These are phyloP conservation scores for Tilapia sparmanii DNA, from an alignment of 2,113 vertebrate genomes.

Conservation along the genomic window DNA sequence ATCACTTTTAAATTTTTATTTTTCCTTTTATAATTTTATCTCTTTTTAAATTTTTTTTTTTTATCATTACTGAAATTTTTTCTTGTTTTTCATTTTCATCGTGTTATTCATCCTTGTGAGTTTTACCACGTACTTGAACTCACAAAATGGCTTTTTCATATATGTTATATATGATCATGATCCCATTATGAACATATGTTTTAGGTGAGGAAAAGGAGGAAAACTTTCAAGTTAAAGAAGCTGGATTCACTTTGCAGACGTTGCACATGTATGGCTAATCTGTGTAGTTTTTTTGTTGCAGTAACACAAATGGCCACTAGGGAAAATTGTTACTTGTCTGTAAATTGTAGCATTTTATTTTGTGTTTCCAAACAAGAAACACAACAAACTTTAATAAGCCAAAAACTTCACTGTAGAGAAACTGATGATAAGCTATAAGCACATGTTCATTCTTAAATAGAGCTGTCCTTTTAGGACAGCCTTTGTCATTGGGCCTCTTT, in stretches of 20 bases:
- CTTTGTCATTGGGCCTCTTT: neutral
- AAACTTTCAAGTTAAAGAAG: neutral
- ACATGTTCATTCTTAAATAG: neutral
- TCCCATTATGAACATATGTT: neutral
- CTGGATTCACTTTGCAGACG: neutral
- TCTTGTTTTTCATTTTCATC: neutral
- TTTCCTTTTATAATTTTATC: neutral
- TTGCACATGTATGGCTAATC: neutral
- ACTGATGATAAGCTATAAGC: neutral
- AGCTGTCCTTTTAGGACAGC: neutral
- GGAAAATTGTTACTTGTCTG: fast-evolving
- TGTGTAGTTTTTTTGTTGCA: neutral
- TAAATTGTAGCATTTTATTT: neutral
- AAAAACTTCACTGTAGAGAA: neutral
- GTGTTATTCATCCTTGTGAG: neutral
- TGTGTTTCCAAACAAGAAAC: fast-evolving
- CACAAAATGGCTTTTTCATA: neutral
- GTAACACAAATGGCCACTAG: neutral
- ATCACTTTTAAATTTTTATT: neutral
- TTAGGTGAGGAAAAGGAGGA: fast-evolving
- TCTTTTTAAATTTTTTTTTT: neutral
- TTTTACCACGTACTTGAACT: neutral
- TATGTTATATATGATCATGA: neutral
- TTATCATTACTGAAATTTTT: neutral
- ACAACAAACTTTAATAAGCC: neutral